phyloP scores from a whole-genome alignment of 2,797 vertebrate genomes.

The Mycteria americana region DNA sequence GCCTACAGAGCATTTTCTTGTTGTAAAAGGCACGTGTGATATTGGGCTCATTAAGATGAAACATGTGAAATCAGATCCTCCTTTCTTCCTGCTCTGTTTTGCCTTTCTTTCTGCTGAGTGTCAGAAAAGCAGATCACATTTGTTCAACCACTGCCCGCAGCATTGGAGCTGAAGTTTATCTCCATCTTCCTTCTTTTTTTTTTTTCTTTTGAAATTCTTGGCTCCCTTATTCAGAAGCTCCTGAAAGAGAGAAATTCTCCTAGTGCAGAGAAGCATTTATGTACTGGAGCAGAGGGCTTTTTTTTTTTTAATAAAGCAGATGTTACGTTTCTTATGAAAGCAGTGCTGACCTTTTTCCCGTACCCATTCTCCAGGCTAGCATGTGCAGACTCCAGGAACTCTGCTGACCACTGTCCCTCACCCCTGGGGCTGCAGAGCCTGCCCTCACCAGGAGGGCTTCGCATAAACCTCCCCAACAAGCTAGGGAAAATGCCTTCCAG shows the following conservation, averaged over 20 bases:
- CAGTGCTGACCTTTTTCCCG: not conserved
- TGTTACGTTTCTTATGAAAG: not conserved
- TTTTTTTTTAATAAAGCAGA: not conserved
- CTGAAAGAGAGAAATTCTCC: not conserved
- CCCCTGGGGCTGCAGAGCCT: not conserved
- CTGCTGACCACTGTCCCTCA: not conserved
- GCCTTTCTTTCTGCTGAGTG: not conserved
- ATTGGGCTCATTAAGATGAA: not conserved
- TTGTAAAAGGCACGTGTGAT: not conserved
- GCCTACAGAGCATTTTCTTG: not conserved
- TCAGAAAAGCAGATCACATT: not conserved
- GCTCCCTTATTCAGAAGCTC: not conserved
- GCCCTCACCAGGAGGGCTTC: not conserved
- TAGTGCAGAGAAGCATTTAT: not conserved
- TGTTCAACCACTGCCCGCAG: not conserved
- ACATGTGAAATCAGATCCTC: not conserved
- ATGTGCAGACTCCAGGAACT: not conserved
- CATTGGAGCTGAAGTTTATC: not conserved
- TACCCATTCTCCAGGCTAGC: not conserved
- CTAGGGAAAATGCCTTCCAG: constrained; percentile 37
- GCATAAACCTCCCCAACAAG: not conserved
- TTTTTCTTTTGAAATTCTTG: not conserved
- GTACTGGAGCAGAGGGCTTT: not conserved
- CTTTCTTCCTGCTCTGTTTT: not conserved
- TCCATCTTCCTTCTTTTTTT: not conserved